phyloP scores from a whole-genome alignment of 2,113 vertebrate genomes.

The Protobothrops mucrosquamatus region DNA sequence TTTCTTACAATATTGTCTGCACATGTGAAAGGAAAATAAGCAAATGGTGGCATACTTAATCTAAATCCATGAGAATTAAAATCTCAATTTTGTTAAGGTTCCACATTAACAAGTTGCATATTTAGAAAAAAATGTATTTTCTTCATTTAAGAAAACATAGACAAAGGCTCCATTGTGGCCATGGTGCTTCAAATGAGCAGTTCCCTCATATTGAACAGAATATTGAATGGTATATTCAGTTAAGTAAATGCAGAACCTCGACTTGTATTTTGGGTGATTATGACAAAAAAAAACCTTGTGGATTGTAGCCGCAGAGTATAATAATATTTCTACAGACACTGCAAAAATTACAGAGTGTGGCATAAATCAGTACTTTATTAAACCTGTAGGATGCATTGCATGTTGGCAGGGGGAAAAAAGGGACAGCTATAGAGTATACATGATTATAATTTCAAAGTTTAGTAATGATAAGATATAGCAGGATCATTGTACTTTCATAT shows the following conservation, averaged over 20 bases:
- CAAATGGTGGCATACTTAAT: conserved; percentile 34
- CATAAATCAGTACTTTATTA: conserved; percentile 50
- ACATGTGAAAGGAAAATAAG: conserved; percentile 12
- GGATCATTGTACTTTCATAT: conserved; percentile 66
- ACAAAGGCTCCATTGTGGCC: not conserved
- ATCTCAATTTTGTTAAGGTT: not conserved
- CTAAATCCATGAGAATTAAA: not conserved
- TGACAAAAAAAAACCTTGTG: not conserved
- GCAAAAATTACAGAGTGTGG: conserved; percentile 56
- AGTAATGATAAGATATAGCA: conserved; percentile 64
- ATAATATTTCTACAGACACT: conserved; percentile 56
- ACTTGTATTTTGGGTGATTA: not conserved
- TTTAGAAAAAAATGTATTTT: conserved; percentile 28
- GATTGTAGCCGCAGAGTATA: conserved; percentile 39
- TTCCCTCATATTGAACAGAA: not conserved
- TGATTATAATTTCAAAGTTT: conserved; percentile 60
- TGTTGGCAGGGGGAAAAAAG: conserved; percentile 50
- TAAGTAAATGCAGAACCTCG: not conserved
- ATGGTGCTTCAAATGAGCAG: conserved; percentile 1
- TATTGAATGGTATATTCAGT: not conserved
- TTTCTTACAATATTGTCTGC: not conserved
- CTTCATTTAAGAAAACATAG: conserved; percentile 28
- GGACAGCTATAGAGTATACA: conserved; percentile 54
- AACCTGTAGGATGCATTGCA: conserved; percentile 64
- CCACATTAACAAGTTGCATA: conserved; percentile 12